These are phyloP conservation scores for Lophotis ruficrista DNA, from an alignment of 2,113 vertebrate genomes.

Conservation along the genomic window DNA sequence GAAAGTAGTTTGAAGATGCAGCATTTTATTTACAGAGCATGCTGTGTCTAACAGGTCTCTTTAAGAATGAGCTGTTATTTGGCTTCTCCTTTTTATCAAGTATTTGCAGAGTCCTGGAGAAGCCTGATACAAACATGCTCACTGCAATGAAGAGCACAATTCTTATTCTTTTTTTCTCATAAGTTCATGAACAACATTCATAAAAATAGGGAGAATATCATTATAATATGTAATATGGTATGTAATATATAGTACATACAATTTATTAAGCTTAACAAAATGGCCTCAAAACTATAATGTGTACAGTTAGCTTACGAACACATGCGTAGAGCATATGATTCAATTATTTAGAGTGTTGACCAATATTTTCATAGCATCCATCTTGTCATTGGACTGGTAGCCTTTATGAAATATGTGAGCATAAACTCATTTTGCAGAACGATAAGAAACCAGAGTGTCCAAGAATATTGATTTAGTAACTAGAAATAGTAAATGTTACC, in stretches of 20 bases:
- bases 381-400: neutral
- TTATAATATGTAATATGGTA: neutral
- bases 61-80: neutral
- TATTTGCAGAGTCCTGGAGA: neutral
- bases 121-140: neutral
- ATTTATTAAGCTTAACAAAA: neutral
- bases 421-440: neutral
- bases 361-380: neutral
- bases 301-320: neutral
- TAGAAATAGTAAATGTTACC: neutral
- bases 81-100: neutral
- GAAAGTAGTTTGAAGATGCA: neutral
- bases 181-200: neutral
- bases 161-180: neutral
- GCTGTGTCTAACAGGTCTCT: neutral
- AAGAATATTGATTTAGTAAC: neutral
- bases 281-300: neutral
- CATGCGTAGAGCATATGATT: neutral
- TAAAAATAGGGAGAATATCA: neutral
- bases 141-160: neutral
- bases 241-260: neutral
- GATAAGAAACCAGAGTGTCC: neutral
- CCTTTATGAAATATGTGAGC: neutral
- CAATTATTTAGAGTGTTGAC: neutral
- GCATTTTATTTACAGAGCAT: neutral